Evolutionary conservation across 1,140 invertebrate genomes (phyloP), one percentile per base, ranked within the genome.

Genomic region (Achatina immaculata): DNA sequence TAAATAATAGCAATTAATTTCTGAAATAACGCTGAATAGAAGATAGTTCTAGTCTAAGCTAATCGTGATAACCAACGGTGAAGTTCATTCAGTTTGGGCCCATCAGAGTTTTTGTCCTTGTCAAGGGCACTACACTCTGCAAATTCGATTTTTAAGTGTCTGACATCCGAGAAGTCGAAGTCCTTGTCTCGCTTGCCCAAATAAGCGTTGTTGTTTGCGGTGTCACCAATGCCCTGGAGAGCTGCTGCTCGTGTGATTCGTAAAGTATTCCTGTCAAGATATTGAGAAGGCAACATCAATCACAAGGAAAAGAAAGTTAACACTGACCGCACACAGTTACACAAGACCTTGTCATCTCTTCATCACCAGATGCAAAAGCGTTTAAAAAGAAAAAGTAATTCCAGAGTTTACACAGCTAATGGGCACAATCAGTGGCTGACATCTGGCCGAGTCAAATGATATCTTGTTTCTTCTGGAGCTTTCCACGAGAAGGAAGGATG

Each of bases 161-260:
- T 91, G 0, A 96, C 88, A 86, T 95, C 94, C 16, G 93, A 92
- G 89, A 97, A 97, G 85, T 95, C 94, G 92, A 97, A 97, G 85
- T 96, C 95, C 87, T 95, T 95, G 77, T 94, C 95, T 21, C 91
- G 86, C 88, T 94, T 95, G 45, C 96, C 96, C 21, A 97, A 90
- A 62, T 92, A 94, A 0, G 93, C 87, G 66, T 90, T 89, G 7
- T 92, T 91, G 84, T 93, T 94, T 48, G 68, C 83, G 7, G 84
- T 62, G 31, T 93, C 92, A 9, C 93, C 92, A 86, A 95, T 94
- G 1, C 94, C 95, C 86, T 95, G 93, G 38, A 97, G 89, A 76
- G 95, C 95, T 82, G 93, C 95, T 34, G 94, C 94, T 87, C 96
- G 94, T 14, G 96, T 97, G 19, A 95, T 92, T 45, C 96, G 93